Conservation (phyloP, 2,888 invertebrate species). For the Serripes groenlandicus region DNA sequence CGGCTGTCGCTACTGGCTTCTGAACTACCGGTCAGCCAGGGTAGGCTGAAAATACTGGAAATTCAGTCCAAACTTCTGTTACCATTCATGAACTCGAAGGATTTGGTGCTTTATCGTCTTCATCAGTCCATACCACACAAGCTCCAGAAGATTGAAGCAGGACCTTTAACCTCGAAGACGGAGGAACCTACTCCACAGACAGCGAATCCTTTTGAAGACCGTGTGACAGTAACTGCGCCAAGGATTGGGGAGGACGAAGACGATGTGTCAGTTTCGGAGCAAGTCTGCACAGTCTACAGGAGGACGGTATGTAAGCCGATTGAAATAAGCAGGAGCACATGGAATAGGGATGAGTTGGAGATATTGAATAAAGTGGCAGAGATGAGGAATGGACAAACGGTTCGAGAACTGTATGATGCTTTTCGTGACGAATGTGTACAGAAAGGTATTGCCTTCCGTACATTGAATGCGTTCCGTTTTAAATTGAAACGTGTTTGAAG, state of each 20-base stretch:
- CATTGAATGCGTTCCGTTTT: too few relatives aligned
- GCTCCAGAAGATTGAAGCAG: too few relatives aligned
- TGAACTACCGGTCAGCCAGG: constrained; percentile 28
- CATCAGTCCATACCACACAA: constrained; percentile 45
- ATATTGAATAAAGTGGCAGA: constrained; percentile 24
- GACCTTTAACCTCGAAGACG: not conserved
- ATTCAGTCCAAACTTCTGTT: constrained; percentile 35
- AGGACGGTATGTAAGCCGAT: too few relatives aligned
- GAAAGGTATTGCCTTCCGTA: too few relatives aligned
- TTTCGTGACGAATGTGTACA: too few relatives aligned
- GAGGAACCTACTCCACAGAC: not conserved
- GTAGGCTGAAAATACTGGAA: constrained; percentile 32
- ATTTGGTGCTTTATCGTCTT: constrained; percentile 25
- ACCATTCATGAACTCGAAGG: constrained; percentile 23
- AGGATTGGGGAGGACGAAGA: too few relatives aligned
- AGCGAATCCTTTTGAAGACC: not conserved
- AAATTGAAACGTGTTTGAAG: too few relatives aligned
- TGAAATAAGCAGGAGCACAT: not conserved
- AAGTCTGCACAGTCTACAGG: too few relatives aligned
- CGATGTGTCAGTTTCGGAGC: too few relatives aligned
- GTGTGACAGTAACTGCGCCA: too few relatives aligned
- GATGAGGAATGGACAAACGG: too few relatives aligned
- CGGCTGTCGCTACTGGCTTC: constrained; percentile 8
- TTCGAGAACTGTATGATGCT: too few relatives aligned
- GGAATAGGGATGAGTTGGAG: constrained; percentile 21